Base-by-base conservation (phyloP, 2,888 invertebrate genomes). In the Mellilla xanthometata region DNA sequence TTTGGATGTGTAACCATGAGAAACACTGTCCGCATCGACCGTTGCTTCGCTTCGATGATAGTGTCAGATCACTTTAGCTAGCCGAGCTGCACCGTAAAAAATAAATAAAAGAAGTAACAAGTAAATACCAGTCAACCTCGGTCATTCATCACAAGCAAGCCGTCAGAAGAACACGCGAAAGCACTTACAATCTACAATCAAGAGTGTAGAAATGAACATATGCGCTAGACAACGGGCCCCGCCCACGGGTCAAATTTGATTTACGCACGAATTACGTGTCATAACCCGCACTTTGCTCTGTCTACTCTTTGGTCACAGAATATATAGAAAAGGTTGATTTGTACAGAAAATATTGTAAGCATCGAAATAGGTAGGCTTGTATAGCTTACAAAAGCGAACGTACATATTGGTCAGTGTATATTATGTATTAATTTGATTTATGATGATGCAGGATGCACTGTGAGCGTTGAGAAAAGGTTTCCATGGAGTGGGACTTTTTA, bases 241-340 rank as follows among this genome's bases (percentile, higher is more conserved):
- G 76, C 88, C 89, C 77, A 86, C 84, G 80, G 81, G 87, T 87
- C 89, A 86, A 88, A 89, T 86, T 87, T 89, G 89, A 89, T 89
- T 88, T 88, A 89, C 88, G 86, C 87, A 73, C 71, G 82, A 88
- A 88, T 89, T 82, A 88, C 89, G 82, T 88, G 87, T 86, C 86
- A 86, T 87, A 86, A 82, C 78, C 79, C 72, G 60, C 77, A 73
- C 60, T 64, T 65, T 65, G 68, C 60, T 55, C 58, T 35, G 29
- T 60, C 56, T 59, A 50, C 56, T 57, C 52, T 41, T 26, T 28
- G 26, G 43, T 10, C 68, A 71, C 60, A 81, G 77, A 34, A 22
- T 62, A 72, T 50, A 58, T 55, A 60, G 15, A 6, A 3, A 19
- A n/a, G n/a, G 19, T 19, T 52, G 12, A 24, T 9, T 22, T 36